Conservation (phyloP, 2,888 invertebrate genomes). For the Epistrophella euchroma region DNA sequence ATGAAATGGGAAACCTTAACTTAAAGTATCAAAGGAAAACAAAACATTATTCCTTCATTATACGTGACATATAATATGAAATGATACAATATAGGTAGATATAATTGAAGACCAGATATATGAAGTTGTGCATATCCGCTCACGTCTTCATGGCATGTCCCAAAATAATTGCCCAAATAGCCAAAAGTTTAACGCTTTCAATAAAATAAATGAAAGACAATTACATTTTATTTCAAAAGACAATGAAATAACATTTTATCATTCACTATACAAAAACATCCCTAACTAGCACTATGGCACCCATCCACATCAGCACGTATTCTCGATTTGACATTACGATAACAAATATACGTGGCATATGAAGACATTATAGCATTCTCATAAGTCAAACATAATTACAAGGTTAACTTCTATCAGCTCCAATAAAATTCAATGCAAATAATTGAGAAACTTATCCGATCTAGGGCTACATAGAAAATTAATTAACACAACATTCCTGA, state of each 20-base stretch:
- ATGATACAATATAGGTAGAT: neutral
- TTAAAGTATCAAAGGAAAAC: too few species aligned
- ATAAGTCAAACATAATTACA: conserved; percentile 3
- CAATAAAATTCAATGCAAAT: conserved; percentile 39
- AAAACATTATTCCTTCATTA: too few species aligned
- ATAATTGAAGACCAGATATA: neutral
- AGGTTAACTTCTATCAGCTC: neutral
- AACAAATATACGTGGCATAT: neutral
- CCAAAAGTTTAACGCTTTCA: conserved; percentile 7
- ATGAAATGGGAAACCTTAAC: too few species aligned
- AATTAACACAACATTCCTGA: conserved; percentile 36
- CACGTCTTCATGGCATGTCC: neutral
- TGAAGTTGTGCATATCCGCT: neutral
- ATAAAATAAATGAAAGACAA: conserved; percentile 20
- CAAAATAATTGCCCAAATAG: conserved; percentile 22
- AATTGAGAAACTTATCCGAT: conserved; percentile 46
- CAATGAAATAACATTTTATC: conserved; percentile 12
- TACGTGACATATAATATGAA: neutral
- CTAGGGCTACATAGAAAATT: conserved; percentile 31
- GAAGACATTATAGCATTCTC: neutral
- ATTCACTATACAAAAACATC: neutral
- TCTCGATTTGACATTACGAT: conserved; percentile 4
- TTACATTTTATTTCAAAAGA: conserved; percentile 14
- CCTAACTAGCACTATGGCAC: neutral
- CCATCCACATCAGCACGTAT: neutral